A percentile compares a stretch with the other conserved stretches of the same genome.
phyloP scores from a whole-genome alignment of 2,113 vertebrate genomes.

The Scophthalmus maximus region DNA sequence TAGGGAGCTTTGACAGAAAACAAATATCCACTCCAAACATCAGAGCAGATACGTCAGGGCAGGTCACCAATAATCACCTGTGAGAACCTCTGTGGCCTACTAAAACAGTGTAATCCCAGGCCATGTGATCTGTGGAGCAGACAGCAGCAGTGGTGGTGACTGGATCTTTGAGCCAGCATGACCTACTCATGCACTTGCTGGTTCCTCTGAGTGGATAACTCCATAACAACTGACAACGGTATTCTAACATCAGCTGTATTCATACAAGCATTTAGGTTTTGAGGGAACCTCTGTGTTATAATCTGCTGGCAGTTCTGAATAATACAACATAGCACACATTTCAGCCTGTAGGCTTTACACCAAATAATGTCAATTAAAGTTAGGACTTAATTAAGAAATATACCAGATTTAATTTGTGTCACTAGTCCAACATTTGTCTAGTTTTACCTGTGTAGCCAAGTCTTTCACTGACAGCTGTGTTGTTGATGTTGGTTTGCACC shows the following conservation, averaged over 20 bases:
- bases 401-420: not conserved
- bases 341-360: not conserved
- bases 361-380: not conserved
- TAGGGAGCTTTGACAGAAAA: slow-evolving; percentile 65
- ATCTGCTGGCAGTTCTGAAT: not conserved
- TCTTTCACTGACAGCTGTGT: slow-evolving; percentile 80
- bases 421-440: too few species aligned
- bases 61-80: slow-evolving; percentile 82
- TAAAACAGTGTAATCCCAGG: slow-evolving; percentile 76
- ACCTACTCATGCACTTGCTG: slow-evolving; percentile 33
- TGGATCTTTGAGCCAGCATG: slow-evolving; percentile 55
- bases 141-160: slow-evolving; percentile 76
- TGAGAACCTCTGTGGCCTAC: slow-evolving; percentile 75
- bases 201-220: slow-evolving; percentile 19
- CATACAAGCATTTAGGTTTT: not conserved
- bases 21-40: slow-evolving; percentile 69
- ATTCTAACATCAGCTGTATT: not conserved
- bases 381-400: not conserved
- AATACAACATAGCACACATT: not conserved
- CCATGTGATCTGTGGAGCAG: slow-evolving; percentile 81
- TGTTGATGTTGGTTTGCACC: slow-evolving; percentile 87
- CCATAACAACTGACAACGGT: slow-evolving; percentile 4
- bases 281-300: not conserved
- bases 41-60: slow-evolving; percentile 61
- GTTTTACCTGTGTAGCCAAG: slow-evolving; percentile 86